phyloP scores from a whole-genome alignment of 2,888 invertebrate species.

The Dioctria linearis region DNA sequence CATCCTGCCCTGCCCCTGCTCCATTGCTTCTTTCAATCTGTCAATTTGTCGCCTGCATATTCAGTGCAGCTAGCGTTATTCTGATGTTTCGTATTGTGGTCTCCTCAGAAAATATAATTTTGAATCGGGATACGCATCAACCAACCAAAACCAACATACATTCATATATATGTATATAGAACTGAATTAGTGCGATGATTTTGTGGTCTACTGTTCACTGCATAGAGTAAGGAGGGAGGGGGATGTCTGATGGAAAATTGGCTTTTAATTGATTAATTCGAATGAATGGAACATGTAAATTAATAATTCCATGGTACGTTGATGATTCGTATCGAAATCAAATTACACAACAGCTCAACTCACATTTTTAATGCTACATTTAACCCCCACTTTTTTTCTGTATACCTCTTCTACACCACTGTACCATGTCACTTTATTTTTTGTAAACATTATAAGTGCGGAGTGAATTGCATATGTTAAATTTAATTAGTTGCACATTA shows the following conservation, averaged over 20 bases:
- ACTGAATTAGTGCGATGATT: no score
- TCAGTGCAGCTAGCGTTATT: no score
- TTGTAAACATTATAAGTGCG: no score
- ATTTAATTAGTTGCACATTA: conserved; percentile 36
- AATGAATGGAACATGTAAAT: neutral
- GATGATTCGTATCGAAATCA: neutral
- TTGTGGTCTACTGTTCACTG: neutral
- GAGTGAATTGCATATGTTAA: conserved; percentile 10
- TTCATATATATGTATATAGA: no score
- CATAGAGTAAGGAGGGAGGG: neutral
- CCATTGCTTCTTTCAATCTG: conserved; percentile 11
- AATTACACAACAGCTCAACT: neutral
- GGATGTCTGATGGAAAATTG: neutral
- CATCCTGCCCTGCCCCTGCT: neutral
- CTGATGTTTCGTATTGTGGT: no score
- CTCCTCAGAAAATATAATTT: no score
- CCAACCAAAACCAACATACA: no score
- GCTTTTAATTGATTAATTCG: conserved; percentile 43
- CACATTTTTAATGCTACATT: neutral
- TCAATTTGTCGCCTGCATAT: neutral
- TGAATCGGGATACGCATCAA: no score
- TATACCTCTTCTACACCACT: no score
- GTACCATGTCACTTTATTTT: no score
- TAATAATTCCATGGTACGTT: neutral
- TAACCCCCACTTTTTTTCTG: neutral